Conservation (phyloP, 2,888 invertebrate species). For the Melanchra persicariae region DNA sequence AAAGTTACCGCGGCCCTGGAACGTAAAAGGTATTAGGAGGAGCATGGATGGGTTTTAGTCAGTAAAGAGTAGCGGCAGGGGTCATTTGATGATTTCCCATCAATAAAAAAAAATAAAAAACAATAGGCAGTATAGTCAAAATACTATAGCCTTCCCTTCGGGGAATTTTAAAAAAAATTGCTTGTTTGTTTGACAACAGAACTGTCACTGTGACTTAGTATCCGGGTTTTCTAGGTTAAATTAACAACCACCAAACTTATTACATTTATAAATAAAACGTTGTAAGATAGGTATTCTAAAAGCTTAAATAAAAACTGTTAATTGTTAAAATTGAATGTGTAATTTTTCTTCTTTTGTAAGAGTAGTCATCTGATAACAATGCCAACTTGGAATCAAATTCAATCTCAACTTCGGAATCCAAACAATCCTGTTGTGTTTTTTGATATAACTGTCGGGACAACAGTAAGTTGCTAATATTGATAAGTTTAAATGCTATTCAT, state of each 20-base stretch:
- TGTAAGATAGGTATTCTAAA: not conserved
- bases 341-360: not conserved
- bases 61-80: too few species aligned
- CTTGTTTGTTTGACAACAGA: not conserved
- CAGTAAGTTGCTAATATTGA: slow-evolving; percentile 90
- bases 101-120: too few species aligned
- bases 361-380: slow-evolving; percentile 83
- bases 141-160: too few species aligned
- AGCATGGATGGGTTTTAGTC: too few species aligned
- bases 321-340: not conserved
- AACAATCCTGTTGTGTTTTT: slow-evolving; percentile 99
- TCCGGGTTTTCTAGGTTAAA: slow-evolving; percentile 11
- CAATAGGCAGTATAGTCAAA: too few species aligned
- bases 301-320: not conserved
- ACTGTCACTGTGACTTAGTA: not conserved
- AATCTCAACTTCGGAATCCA: slow-evolving; percentile 96
- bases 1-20: too few species aligned
- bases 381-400: slow-evolving; percentile 99
- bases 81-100: too few species aligned
- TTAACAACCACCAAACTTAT: not conserved
- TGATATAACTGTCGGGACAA: slow-evolving; percentile 98
- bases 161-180: too few species aligned
- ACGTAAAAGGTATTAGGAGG: too few species aligned
- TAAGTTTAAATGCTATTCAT: too few species aligned
- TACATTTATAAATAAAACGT: not conserved